These are phyloP conservation scores for Plumapathes pennacea DNA, from an alignment of 92 coral and sea anemone genomes.

Conservation along the genomic window DNA sequence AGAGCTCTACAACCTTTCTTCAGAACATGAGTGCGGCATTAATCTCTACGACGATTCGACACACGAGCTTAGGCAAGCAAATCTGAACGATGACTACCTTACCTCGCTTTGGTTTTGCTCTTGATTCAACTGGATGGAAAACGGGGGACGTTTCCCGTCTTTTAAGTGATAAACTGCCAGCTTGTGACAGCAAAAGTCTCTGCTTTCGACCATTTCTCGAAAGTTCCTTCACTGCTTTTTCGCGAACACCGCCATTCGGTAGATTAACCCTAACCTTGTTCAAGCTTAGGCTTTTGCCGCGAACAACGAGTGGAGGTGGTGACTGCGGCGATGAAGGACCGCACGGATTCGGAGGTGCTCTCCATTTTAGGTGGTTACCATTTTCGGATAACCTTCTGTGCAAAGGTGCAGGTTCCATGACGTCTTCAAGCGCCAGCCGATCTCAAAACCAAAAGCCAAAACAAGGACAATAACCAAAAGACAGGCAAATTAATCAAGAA, in stretches of 20 bases:
- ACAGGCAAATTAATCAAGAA: no score
- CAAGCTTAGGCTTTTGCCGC: slow-evolving; percentile 79
- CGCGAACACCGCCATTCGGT: slow-evolving; percentile 51
- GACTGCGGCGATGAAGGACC: slow-evolving; percentile 93
- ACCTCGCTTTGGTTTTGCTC: slow-evolving; percentile 86
- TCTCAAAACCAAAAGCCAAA: no score
- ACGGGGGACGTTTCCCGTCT: slow-evolving; percentile 90
- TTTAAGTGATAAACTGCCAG: slow-evolving; percentile 67
- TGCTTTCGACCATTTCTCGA: slow-evolving; percentile 80
- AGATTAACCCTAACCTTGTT: slow-evolving; percentile 44
- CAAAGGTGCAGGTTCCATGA: no score
- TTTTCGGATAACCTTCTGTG: no score
- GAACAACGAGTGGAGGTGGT: slow-evolving; percentile 74
- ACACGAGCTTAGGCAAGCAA: no score
- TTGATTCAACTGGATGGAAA: slow-evolving; percentile 59
- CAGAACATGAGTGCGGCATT: no score
- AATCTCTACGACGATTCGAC: no score
- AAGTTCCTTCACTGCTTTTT: slow-evolving; percentile 58
- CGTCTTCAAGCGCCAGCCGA: no score
- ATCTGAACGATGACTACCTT: slow-evolving; percentile 11
- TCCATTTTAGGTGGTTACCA: slow-evolving; percentile 74
- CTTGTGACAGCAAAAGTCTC: slow-evolving; percentile 81
- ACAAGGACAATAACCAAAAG: no score
- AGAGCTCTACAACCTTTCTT: no score
- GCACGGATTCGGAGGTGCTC: slow-evolving; percentile 79